These are phyloP conservation scores for Hypanus sabinus DNA, from an alignment of 2,113 vertebrate species.

Conservation along the genomic window DNA sequence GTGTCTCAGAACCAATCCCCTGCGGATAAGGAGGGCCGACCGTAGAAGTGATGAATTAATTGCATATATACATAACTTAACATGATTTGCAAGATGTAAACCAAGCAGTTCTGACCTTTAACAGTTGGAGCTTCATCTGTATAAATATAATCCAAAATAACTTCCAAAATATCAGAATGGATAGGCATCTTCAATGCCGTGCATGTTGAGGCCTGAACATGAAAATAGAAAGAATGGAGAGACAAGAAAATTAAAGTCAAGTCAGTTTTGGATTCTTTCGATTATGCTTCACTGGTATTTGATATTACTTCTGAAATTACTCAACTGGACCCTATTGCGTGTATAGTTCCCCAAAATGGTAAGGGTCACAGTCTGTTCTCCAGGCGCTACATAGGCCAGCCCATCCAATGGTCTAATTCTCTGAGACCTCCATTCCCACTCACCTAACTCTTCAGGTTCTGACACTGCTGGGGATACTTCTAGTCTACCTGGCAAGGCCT, in stretches of 20 bases:
- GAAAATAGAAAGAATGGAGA: background rate
- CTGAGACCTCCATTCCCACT: too few species aligned
- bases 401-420: too few species aligned
- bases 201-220: conserved; percentile 74
- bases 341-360: too few species aligned
- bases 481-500: too few species aligned
- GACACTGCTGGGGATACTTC: too few species aligned
- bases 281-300: background rate
- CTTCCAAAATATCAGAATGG: conserved; percentile 77
- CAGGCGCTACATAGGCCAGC: too few species aligned
- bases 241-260: conserved; percentile 39
- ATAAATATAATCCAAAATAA: conserved; percentile 88
- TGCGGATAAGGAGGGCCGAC: too few species aligned
- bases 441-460: too few species aligned
- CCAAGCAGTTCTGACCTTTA: conserved; percentile 64
- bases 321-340: background rate
- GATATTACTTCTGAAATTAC: background rate
- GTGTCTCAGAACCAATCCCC: too few species aligned
- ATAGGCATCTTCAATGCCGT: conserved; percentile 83
- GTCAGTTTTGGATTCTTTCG: background rate
- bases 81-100: background rate
- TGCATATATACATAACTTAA: background rate
- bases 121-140: conserved; percentile 78
- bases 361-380: too few species aligned
- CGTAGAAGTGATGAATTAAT: background rate